Percentiles rank a stretch among this genome's conserved stretches.
These are phyloP conservation scores for Falco columbarius DNA, from an alignment of 2,797 vertebrate species.

Conservation along the genomic window DNA sequence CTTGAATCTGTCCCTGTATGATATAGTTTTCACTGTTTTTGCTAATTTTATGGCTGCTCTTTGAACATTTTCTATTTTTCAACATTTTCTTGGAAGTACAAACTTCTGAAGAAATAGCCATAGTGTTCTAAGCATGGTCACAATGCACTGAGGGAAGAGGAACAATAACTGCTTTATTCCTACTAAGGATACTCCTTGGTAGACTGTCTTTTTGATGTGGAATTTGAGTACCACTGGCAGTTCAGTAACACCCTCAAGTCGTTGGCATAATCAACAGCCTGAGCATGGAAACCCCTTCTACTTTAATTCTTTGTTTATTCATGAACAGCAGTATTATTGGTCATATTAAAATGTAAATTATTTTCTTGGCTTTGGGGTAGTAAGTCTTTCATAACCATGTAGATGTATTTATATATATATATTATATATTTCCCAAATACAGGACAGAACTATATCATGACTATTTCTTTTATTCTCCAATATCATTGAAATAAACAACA, in stretches of 20 bases:
- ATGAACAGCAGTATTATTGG: background rate
- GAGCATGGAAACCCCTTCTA: background rate
- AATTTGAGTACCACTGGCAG: background rate
- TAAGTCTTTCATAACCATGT: background rate
- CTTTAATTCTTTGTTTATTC: background rate
- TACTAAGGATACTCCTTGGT: background rate
- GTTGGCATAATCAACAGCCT: background rate
- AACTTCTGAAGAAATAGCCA: background rate
- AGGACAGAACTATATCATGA: background rate
- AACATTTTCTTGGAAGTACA: background rate
- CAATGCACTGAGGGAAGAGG: background rate
- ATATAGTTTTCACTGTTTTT: background rate
- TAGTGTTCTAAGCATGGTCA: background rate
- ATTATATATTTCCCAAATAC: background rate
- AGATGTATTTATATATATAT: background rate
- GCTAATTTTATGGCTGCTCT: background rate
- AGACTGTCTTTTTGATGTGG: background rate
- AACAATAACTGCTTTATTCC: background rate
- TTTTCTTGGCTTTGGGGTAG: background rate
- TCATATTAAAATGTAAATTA: background rate
- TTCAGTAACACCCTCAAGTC: background rate
- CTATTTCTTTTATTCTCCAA: background rate
- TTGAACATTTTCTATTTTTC: background rate
- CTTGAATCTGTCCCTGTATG: background rate
- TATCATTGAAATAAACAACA: background rate